A percentile compares a stretch with the other conserved stretches of the same genome.
These are phyloP conservation scores for Cistogaster globosa DNA, from an alignment of 2,888 invertebrate genomes.

Conservation along the genomic window DNA sequence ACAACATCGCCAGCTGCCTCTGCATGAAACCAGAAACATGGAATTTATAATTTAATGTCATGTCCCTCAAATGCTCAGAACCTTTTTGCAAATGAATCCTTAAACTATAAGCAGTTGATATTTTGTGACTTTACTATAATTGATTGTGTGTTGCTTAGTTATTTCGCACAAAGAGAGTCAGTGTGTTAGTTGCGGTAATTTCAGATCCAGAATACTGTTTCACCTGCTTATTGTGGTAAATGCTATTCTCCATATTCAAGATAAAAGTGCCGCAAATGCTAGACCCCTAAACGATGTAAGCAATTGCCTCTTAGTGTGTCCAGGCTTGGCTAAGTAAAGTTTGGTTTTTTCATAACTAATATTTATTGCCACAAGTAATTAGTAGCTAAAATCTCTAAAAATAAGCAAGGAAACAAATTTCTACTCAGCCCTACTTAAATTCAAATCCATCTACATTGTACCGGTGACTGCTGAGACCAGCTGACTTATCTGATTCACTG, in stretches of 20 bases:
- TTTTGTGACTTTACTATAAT: slow-evolving; percentile 57
- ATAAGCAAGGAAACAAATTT: no score
- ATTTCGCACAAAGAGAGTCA: neutral
- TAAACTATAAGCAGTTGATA: slow-evolving; percentile 27
- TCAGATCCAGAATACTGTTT: slow-evolving; percentile 7
- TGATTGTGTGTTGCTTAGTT: slow-evolving; percentile 49
- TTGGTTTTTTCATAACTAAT: no score
- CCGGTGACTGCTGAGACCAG: slow-evolving; percentile 27
- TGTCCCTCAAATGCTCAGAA: slow-evolving; percentile 43
- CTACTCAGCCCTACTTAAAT: slow-evolving; percentile 17
- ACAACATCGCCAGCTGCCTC: slow-evolving; percentile 9
- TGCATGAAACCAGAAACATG: neutral
- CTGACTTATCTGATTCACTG: slow-evolving; percentile 46
- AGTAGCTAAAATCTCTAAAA: neutral
- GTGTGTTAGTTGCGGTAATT: neutral
- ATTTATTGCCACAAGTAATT: neutral
- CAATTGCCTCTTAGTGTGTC: slow-evolving; percentile 37
- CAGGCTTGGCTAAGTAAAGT: neutral
- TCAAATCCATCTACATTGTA: slow-evolving; percentile 19
- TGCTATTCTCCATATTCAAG: slow-evolving; percentile 36
- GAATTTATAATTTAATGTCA: slow-evolving; percentile 44
- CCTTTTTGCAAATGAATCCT: slow-evolving; percentile 26
- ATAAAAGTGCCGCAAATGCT: slow-evolving; percentile 42
- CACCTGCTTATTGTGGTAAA: slow-evolving; percentile 62
- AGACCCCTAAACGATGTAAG: slow-evolving; percentile 5